A percentile compares a stretch with the other conserved stretches of the same genome.
Conservation (phyloP, 1,140 invertebrate genomes). For the Drosophila simulans region DNA sequence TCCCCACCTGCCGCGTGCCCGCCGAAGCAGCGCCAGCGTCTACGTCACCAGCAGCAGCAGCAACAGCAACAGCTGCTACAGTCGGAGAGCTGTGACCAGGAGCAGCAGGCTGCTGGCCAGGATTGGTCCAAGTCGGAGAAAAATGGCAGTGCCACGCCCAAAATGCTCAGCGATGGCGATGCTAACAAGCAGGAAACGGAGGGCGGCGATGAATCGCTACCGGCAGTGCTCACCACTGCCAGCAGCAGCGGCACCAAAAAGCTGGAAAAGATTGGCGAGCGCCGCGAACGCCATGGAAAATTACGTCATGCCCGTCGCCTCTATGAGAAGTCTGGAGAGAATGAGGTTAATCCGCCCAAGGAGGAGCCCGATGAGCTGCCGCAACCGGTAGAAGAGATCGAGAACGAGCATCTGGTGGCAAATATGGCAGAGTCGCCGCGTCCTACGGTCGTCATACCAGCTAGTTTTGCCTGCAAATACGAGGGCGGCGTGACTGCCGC, state of each 20-base stretch:
- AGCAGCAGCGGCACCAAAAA: slow-evolving; percentile 29
- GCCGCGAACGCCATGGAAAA: slow-evolving; percentile 69
- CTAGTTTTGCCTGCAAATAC: slow-evolving; percentile 52
- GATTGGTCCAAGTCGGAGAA: slow-evolving; percentile 41
- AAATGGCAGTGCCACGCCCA: slow-evolving; percentile 22
- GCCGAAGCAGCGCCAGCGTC: slow-evolving; percentile 72
- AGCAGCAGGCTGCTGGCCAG: slow-evolving; percentile 2
- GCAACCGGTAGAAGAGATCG: slow-evolving; percentile 77
- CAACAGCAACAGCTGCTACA: slow-evolving; percentile 44
- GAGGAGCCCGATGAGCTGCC: slow-evolving; percentile 40
- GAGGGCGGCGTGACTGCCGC: slow-evolving; percentile 8
- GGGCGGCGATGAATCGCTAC: slow-evolving; percentile 25
- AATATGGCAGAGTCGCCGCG: slow-evolving; percentile 45
- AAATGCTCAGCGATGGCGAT: slow-evolving; percentile 16
- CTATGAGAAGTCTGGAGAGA: slow-evolving; percentile 23
- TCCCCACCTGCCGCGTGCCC: slow-evolving; percentile 71
- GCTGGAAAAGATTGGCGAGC: slow-evolving; percentile 53
- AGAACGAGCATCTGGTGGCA: slow-evolving; percentile 74
- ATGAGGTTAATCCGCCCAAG: slow-evolving; percentile 21
- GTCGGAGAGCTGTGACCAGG: slow-evolving; percentile 31
- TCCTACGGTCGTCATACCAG: slow-evolving; percentile 20
- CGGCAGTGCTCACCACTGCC: slow-evolving; percentile 3
- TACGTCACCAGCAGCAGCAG: slow-evolving; percentile 61
- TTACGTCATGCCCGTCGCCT: slow-evolving; percentile 61
- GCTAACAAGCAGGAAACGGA: slow-evolving; percentile 35